A percentile compares a stretch with the other conserved stretches of the same genome.
Evolutionary conservation across 2,888 invertebrate genomes (phyloP).

Genomic region (Torymus auratus): DNA sequence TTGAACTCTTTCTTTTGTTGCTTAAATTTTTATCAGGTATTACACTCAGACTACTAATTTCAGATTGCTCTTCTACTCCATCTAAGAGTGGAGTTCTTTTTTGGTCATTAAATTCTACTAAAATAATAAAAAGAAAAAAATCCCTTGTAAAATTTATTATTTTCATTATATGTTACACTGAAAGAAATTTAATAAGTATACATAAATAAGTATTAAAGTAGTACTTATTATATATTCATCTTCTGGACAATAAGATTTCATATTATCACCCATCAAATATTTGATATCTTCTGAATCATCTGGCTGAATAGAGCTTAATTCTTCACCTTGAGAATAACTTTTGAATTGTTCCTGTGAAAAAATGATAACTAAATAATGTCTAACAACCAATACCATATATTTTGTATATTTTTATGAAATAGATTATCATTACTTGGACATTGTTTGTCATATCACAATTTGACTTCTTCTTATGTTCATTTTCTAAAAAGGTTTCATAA

Average conservation of each 20-base stretch:
- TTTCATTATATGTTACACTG: neutral
- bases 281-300: too few species aligned
- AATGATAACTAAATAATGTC: too few species aligned
- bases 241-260: too few species aligned
- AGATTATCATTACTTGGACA: neutral
- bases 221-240: too few species aligned
- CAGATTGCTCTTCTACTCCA: neutral
- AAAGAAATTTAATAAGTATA: too few species aligned
- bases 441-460: neutral
- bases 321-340: too few species aligned
- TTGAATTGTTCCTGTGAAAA: too few species aligned
- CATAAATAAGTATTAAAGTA: too few species aligned
- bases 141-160: neutral
- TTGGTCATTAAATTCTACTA: conserved; percentile 4
- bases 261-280: too few species aligned
- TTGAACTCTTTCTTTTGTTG: conserved; percentile 15
- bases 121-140: conserved; percentile 4
- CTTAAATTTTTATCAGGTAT: neutral
- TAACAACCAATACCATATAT: too few species aligned
- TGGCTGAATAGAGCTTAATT: too few species aligned
- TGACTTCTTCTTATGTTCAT: neutral
- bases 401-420: too few species aligned
- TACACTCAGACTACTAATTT: neutral
- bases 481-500: neutral
- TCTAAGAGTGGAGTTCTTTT: neutral